Conservation (phyloP, 2,797 vertebrate genomes). For the Distichodus sexfasciatus region DNA sequence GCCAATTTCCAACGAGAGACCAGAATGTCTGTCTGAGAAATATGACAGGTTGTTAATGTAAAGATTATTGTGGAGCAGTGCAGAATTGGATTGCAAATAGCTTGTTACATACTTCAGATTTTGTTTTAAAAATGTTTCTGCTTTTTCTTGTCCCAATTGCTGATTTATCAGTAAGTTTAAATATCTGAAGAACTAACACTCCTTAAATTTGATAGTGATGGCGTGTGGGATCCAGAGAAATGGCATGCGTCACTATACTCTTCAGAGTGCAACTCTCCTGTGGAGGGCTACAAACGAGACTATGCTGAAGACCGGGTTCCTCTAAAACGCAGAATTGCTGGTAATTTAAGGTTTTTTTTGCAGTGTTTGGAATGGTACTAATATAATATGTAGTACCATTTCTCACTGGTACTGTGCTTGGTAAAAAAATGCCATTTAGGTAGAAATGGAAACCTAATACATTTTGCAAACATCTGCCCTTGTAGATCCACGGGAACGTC, state of each 20-base stretch:
- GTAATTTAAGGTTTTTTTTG: slow-evolving; percentile 65
- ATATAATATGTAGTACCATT: neutral
- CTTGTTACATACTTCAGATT: too few species aligned
- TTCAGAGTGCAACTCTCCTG: slow-evolving; percentile 87
- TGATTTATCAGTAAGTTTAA: too few species aligned
- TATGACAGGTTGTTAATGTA: slow-evolving; percentile 86
- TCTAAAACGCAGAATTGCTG: slow-evolving; percentile 89
- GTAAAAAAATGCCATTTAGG: neutral
- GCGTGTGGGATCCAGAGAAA: slow-evolving; percentile 98
- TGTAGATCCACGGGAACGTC: slow-evolving; percentile 90
- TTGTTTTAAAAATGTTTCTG: neutral
- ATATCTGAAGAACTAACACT: neutral
- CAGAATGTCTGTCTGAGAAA: slow-evolving; percentile 92
- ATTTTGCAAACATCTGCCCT: neutral
- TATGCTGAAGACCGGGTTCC: slow-evolving; percentile 82
- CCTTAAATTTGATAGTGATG: slow-evolving; percentile 77
- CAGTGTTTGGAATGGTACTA: neutral
- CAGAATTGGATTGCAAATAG: too few species aligned
- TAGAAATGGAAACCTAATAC: neutral
- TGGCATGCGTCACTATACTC: slow-evolving; percentile 97
- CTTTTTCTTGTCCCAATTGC: too few species aligned
- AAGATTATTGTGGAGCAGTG: neutral
- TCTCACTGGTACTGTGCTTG: neutral
- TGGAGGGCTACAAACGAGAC: slow-evolving; percentile 90
- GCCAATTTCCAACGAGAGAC: slow-evolving; percentile 91